Conservation (phyloP, 2,797 vertebrate species). For the Typhlichthys subterraneus region DNA sequence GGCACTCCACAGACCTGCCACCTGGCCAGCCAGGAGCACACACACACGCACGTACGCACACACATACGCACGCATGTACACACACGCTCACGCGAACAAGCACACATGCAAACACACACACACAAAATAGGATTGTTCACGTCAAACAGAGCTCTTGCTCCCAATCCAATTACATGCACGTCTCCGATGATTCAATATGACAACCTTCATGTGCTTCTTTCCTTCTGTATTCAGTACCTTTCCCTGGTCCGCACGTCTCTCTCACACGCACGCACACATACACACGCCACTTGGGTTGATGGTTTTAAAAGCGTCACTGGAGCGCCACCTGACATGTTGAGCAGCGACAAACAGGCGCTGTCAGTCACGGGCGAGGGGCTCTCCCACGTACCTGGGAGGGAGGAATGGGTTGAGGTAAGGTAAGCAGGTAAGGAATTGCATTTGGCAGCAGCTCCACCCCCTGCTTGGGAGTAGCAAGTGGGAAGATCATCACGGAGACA, state of each 20-base stretch:
- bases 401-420: neutral
- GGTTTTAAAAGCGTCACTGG: too few relatives aligned
- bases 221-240: neutral
- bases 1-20: slow-evolving; percentile 37
- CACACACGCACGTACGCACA: slow-evolving; percentile 7
- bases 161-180: slow-evolving; percentile 10
- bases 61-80: too few relatives aligned
- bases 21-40: slow-evolving; percentile 16
- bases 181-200: slow-evolving; percentile 13
- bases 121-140: neutral
- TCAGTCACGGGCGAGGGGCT: too few relatives aligned
- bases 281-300: neutral
- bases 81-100: slow-evolving; percentile 3
- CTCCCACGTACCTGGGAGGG: neutral
- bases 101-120: too few relatives aligned
- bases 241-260: neutral
- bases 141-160: neutral
- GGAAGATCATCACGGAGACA: neutral
- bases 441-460: neutral
- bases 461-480: neutral
- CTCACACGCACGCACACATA: too few relatives aligned
- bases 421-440: neutral
- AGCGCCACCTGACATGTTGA: too few relatives aligned
- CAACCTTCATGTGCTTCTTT: slow-evolving; percentile 16
- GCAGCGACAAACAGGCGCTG: too few relatives aligned